Base-by-base conservation (phyloP, 2,888 invertebrate species). In the Hymenopus coronatus region DNA sequence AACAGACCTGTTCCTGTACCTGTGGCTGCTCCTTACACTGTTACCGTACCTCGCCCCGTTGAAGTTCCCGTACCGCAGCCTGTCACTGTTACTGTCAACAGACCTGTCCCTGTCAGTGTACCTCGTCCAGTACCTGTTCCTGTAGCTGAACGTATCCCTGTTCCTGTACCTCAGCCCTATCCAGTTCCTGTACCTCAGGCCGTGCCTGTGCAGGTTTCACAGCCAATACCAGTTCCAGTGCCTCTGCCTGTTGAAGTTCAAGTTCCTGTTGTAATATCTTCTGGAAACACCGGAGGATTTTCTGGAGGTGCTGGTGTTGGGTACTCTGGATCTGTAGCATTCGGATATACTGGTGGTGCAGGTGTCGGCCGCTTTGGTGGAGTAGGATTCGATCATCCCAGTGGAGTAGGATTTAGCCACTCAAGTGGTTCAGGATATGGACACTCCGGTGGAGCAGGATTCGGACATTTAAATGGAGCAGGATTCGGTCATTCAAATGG, bases 1-100 rank as follows among this genome's bases (percentile, higher is more conserved):
- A 87, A 87, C 87, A 87, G 87, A 82, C 87, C 81, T 14, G 40
- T 87, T 27, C 82, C 87, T 82, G 82, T 87, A 25, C 33, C 87
- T 6, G 87, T 87, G 1, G 33, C 82, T 33, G 87, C n/a, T n/a
- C 87, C 87, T 28, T 87, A 87, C 82, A 9, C 81, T 1, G 82
- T 87, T n/a, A 14, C 2, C 9, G 40, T 82, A 3, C 87, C 87
- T 30, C 82, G 33, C 1, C 87, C 87, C 8, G 82, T 87, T 4
- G 82, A 30, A 20, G 87, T 87, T 8, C 9, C 30, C 27, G 28
- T 87, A 25, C 87, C 87, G 1, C 82, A 82, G 20, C 8, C 87
- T 6, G 82, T 82, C 9, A 12, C 12, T 33, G 30, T 81, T 28
- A 84, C 82, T 12, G 27, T 84, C 14, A 25, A 25, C 25, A 88